A percentile compares a stretch with the other conserved stretches of the same genome.
phyloP scores from a whole-genome alignment of 2,113 vertebrate genomes.

The Caloenas nicobarica region DNA sequence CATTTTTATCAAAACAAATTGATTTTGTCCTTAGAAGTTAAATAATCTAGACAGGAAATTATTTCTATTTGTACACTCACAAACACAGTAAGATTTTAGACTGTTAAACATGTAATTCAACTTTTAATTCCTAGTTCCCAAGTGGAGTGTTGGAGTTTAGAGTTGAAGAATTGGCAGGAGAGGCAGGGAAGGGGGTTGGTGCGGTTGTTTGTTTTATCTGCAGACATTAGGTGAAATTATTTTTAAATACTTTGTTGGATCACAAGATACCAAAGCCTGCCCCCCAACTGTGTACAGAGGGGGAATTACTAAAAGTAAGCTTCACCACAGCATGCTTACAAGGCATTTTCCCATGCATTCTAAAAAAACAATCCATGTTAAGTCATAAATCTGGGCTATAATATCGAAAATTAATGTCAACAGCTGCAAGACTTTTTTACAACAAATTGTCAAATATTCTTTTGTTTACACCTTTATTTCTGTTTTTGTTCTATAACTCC shows the following conservation, averaged over 20 bases:
- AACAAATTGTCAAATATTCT: background rate
- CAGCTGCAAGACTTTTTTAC: background rate
- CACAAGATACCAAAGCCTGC: background rate
- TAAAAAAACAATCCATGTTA: background rate
- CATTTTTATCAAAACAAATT: background rate
- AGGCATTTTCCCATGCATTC: background rate
- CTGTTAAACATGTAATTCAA: background rate
- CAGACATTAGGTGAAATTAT: background rate
- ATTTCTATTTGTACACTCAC: background rate
- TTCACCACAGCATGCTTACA: background rate
- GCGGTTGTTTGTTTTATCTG: background rate
- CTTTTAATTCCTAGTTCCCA: background rate
- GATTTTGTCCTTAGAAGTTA: background rate
- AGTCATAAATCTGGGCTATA: background rate
- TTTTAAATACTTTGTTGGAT: background rate
- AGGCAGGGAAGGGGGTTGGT: rapidly evolving
- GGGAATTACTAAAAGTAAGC: background rate
- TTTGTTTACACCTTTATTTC: background rate
- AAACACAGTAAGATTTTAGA: background rate
- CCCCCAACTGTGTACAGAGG: rapidly evolving
- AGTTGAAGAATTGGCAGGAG: background rate
- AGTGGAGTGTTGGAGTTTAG: background rate
- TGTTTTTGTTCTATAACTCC: background rate
- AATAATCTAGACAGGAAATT: background rate
- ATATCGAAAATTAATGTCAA: background rate